Conservation (phyloP, 1,140 invertebrate genomes). For the Drosophila setifemur region DNA sequence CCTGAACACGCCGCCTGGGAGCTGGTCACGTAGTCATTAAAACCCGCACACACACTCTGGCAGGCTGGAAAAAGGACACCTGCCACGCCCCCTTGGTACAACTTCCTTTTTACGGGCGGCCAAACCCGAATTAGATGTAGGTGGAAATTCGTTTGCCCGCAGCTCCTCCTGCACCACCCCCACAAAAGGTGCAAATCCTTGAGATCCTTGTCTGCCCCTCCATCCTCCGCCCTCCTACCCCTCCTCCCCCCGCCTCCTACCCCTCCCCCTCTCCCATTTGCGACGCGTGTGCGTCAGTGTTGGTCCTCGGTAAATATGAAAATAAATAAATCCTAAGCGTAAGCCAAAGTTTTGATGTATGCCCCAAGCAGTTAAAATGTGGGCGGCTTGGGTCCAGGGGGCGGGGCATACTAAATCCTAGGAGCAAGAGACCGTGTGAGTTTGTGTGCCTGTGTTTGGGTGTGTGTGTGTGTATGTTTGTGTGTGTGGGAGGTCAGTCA, state of each 20-base stretch:
- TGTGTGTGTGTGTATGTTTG: not conserved
- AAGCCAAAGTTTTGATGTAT: conserved; percentile 81
- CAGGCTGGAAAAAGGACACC: conserved; percentile 37
- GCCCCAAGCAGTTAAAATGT: conserved; percentile 77
- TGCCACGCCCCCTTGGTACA: conserved; percentile 28
- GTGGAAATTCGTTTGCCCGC: conserved; percentile 23
- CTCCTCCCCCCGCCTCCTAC: not conserved
- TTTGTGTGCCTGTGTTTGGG: conserved; percentile 15
- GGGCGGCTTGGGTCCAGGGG: conserved; percentile 40
- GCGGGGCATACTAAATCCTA: conserved; percentile 66
- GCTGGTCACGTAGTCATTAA: conserved; percentile 65
- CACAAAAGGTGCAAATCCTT: conserved; percentile 71
- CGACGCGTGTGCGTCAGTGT: conserved; percentile 45
- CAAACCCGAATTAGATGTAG: conserved; percentile 66
- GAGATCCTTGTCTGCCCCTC: conserved; percentile 68
- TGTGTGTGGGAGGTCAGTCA: conserved; percentile 58
- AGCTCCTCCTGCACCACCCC: conserved; percentile 7
- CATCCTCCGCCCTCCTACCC: not conserved
- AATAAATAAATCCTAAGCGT: conserved; percentile 81
- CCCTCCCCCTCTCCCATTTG: conserved; percentile 47
- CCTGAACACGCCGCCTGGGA: conserved; percentile 55
- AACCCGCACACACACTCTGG: conserved; percentile 35
- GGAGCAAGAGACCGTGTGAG: conserved; percentile 42
- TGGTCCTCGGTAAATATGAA: conserved; percentile 74
- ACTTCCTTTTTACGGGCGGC: conserved; percentile 53